These are phyloP conservation scores for Falcaria lacertinaria DNA, from an alignment of 2,888 invertebrate species.

Conservation along the genomic window DNA sequence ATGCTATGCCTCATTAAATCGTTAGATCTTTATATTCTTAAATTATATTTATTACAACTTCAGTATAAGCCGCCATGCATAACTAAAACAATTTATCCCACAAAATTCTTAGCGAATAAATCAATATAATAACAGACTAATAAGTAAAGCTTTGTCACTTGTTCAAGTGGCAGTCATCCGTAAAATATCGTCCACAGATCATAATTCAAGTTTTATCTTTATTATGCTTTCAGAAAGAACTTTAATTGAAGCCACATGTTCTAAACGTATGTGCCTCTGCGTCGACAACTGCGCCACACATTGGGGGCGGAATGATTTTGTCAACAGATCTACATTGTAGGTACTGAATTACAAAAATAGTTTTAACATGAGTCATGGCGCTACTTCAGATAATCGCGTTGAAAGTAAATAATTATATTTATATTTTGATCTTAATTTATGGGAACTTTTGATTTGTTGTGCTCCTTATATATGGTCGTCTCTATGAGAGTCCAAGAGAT, in stretches of 20 bases:
- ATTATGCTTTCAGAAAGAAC: slow-evolving; percentile 66
- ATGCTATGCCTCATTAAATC: too few relatives aligned
- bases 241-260: slow-evolving; percentile 76
- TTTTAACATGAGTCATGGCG: background rate
- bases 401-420: background rate
- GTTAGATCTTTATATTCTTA: too few relatives aligned
- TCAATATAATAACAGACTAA: slow-evolving; percentile 16
- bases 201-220: slow-evolving; percentile 73
- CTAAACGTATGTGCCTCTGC: slow-evolving; percentile 46
- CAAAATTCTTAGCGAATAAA: background rate
- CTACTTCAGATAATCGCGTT: background rate
- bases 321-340: background rate
- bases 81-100: background rate
- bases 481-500: too few relatives aligned
- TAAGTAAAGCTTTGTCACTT: slow-evolving; percentile 50
- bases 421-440: background rate
- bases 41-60: background rate
- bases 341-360: background rate
- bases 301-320: slow-evolving; percentile 35
- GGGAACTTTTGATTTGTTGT: too few relatives aligned
- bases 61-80: background rate
- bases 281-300: slow-evolving; percentile 49
- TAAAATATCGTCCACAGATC: slow-evolving; percentile 67
- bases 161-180: slow-evolving; percentile 66
- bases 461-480: too few relatives aligned